Evolutionary conservation across 2,888 invertebrate species (phyloP).

Genomic region (Drosophila paramelanica): DNA sequence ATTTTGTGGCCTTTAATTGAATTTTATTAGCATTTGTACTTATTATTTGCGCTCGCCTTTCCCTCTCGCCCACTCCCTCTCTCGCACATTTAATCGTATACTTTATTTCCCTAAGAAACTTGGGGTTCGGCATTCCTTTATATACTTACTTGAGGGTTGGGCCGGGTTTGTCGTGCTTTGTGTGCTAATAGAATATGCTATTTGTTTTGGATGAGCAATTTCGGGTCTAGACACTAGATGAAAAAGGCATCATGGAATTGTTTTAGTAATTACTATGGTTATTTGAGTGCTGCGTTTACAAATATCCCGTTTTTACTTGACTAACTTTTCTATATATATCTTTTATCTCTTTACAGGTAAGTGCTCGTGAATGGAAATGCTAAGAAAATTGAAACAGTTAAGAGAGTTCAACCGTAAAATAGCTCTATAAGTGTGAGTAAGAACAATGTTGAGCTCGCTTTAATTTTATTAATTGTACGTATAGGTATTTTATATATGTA

Average conservation of each 20-base stretch:
- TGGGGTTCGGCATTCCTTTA: slow-evolving; percentile 4
- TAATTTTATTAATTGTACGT: neutral
- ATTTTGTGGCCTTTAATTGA: slow-evolving; percentile 81
- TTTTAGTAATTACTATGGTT: slow-evolving; percentile 43
- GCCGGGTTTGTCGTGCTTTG: slow-evolving; percentile 14
- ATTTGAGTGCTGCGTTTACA: slow-evolving; percentile 19
- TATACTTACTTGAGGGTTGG: neutral
- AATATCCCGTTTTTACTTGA: slow-evolving; percentile 18
- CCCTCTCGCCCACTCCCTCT: neutral
- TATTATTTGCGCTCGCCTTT: slow-evolving; percentile 63
- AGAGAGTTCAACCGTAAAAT: neutral
- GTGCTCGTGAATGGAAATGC: slow-evolving; percentile 12
- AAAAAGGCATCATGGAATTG: slow-evolving; percentile 19
- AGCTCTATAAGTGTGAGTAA: slow-evolving; percentile 36
- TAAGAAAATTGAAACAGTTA: neutral
- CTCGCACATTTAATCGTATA: slow-evolving; percentile 66
- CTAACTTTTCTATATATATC: slow-evolving; percentile 30
- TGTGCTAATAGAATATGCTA: slow-evolving; percentile 59
- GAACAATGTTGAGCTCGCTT: neutral
- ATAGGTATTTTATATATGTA: neutral
- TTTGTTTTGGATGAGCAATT: slow-evolving; percentile 48
- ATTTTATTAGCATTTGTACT: slow-evolving; percentile 82
- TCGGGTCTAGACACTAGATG: slow-evolving; percentile 16
- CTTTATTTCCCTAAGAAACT: slow-evolving; percentile 57
- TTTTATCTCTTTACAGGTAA: slow-evolving; percentile 58